Conservation (phyloP, 2,888 invertebrate species). For the Leucophenga montana region DNA sequence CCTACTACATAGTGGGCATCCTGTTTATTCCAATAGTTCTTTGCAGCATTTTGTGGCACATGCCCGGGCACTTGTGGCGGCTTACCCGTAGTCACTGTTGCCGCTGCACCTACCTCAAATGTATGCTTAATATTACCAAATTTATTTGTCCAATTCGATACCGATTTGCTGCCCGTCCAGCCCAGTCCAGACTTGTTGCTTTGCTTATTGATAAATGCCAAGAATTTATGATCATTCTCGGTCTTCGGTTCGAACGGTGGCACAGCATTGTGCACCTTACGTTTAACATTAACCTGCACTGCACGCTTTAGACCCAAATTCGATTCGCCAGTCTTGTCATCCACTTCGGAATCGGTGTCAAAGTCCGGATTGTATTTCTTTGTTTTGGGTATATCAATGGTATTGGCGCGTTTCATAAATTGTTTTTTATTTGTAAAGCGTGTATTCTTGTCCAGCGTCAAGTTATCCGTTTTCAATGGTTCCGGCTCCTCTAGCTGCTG, state of each 20-base stretch:
- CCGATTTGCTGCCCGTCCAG: constrained; percentile 71
- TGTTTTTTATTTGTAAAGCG: constrained; percentile 78
- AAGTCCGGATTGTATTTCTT: constrained; percentile 73
- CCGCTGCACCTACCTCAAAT: constrained; percentile 77
- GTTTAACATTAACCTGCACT: constrained; percentile 76
- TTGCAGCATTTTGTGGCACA: constrained; percentile 72
- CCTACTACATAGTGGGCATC: constrained; percentile 64
- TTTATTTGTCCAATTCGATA: constrained; percentile 84
- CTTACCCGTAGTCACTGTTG: constrained; percentile 70
- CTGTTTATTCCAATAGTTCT: constrained; percentile 78
- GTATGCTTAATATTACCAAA: constrained; percentile 88
- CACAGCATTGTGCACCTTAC: constrained; percentile 74
- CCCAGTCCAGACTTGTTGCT: constrained; percentile 75
- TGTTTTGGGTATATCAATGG: constrained; percentile 88
- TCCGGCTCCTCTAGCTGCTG: constrained; percentile 34
- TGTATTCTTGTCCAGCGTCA: constrained; percentile 33
- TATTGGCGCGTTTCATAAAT: constrained; percentile 90
- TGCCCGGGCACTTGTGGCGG: constrained; percentile 72
- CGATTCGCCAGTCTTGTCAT: constrained; percentile 57
- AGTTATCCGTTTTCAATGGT: constrained; percentile 61
- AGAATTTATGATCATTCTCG: constrained; percentile 87
- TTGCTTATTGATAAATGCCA: constrained; percentile 86
- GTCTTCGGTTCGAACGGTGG: constrained; percentile 86
- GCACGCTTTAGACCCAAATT: constrained; percentile 76
- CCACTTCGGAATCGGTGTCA: constrained; percentile 73